These are phyloP conservation scores for Artemia franciscana DNA, from an alignment of 1,140 invertebrate species.

Conservation along the genomic window DNA sequence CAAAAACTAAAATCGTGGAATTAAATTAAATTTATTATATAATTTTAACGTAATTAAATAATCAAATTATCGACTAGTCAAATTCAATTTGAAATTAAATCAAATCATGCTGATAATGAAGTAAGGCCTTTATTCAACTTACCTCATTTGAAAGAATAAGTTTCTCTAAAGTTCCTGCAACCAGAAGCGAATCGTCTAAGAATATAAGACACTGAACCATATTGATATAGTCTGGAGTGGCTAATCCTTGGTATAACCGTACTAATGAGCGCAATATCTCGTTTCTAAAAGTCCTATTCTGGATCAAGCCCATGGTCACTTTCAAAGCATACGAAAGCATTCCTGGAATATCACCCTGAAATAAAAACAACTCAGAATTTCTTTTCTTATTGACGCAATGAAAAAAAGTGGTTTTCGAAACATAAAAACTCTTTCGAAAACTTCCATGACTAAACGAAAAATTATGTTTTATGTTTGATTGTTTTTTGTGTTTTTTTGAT, in stretches of 20 bases:
- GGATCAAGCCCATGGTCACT: constrained; percentile 83
- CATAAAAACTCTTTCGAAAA: background rate
- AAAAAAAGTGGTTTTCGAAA: background rate
- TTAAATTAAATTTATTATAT: background rate
- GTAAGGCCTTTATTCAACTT: constrained; percentile 12
- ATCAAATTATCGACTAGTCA: background rate
- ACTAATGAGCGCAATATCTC: constrained; percentile 70
- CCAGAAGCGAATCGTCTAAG: constrained; percentile 69
- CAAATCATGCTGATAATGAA: background rate
- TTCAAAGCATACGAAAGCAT: constrained; percentile 88
- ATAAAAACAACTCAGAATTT: constrained; percentile 10
- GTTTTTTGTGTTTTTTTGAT: background rate
- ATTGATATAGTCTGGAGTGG: constrained; percentile 78
- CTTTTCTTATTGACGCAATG: too few species aligned
- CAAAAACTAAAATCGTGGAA: background rate
- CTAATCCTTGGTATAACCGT: constrained; percentile 57
- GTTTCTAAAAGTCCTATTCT: constrained; percentile 75
- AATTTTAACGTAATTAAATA: background rate
- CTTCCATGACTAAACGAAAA: background rate
- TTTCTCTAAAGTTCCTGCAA: constrained; percentile 73
- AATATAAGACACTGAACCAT: constrained; percentile 94
- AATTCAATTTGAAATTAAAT: background rate
- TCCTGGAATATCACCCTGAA: constrained; percentile 50
- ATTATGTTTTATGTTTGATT: background rate
- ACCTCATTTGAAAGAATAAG: constrained; percentile 53